Conservation (phyloP, 2,113 vertebrate genomes). For the Zapornia atra region DNA sequence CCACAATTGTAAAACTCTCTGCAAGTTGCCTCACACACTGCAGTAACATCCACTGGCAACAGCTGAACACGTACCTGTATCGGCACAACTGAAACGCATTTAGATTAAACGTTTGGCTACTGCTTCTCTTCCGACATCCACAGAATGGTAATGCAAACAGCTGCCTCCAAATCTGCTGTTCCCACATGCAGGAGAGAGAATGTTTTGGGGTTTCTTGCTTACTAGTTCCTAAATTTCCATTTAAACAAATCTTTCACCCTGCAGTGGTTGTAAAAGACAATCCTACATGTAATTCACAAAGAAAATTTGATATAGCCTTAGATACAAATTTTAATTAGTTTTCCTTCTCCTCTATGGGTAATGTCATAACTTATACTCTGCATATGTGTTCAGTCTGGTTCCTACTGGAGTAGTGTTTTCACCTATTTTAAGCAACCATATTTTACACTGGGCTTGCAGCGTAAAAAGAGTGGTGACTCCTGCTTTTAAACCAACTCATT, state of each 20-base stretch:
- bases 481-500: background rate
- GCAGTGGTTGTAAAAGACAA: background rate
- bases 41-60: background rate
- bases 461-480: background rate
- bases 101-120: background rate
- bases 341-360: background rate
- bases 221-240: background rate
- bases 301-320: background rate
- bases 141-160: background rate
- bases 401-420: background rate
- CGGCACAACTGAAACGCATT: background rate
- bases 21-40: background rate
- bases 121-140: background rate
- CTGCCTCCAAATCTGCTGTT: background rate
- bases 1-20: background rate
- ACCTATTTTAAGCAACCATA: background rate
- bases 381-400: background rate
- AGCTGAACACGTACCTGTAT: background rate
- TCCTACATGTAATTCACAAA: background rate
- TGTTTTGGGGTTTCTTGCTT: background rate
- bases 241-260: background rate
- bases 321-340: background rate
- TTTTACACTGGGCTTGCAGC: background rate
- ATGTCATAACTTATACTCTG: background rate
- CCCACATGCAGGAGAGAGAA: no score